Conservation (phyloP, 2,113 vertebrate species). For the Hymenochirus boettgeri region DNA sequence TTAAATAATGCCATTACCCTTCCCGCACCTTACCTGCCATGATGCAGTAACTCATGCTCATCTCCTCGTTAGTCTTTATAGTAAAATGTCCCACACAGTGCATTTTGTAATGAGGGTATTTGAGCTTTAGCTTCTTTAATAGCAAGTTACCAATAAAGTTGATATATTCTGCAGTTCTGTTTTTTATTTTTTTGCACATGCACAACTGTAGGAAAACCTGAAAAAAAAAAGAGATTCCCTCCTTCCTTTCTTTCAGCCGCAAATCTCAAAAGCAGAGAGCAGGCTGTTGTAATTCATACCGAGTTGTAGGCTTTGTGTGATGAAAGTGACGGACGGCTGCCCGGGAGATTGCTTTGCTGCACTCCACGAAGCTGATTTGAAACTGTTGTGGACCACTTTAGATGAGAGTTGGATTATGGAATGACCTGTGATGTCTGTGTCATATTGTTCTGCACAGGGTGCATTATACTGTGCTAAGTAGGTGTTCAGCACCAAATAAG, state of each 20-base stretch:
- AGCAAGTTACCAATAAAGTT: background rate
- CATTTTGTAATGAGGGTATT: slow-evolving; percentile 17
- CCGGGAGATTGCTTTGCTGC: slow-evolving; percentile 99
- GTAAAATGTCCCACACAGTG: background rate
- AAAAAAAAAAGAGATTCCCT: too few species aligned
- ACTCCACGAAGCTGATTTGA: slow-evolving; percentile 98
- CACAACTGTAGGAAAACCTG: slow-evolving; percentile 55
- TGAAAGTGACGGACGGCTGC: slow-evolving; percentile 98
- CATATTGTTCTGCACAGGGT: slow-evolving; percentile 90
- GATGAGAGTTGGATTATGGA: slow-evolving; percentile 99
- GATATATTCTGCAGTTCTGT: slow-evolving; percentile 62
- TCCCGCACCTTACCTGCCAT: too few species aligned
- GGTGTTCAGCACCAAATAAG: slow-evolving; percentile 86
- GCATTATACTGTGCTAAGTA: slow-evolving; percentile 95
- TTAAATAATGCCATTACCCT: too few species aligned
- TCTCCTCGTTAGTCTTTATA: too few species aligned
- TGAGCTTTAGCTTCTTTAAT: background rate
- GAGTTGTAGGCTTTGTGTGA: slow-evolving; percentile 97
- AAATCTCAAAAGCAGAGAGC: slow-evolving; percentile 83
- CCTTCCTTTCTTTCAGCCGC: slow-evolving; percentile 68
- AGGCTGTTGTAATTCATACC: slow-evolving; percentile 98
- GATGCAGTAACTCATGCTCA: too few species aligned
- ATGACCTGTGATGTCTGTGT: slow-evolving; percentile 98
- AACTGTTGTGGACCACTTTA: slow-evolving; percentile 95
- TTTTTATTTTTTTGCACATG: slow-evolving; percentile 58